Evolutionary conservation across 2,113 vertebrate species (phyloP).

Genomic region (Ameiurus melas): DNA sequence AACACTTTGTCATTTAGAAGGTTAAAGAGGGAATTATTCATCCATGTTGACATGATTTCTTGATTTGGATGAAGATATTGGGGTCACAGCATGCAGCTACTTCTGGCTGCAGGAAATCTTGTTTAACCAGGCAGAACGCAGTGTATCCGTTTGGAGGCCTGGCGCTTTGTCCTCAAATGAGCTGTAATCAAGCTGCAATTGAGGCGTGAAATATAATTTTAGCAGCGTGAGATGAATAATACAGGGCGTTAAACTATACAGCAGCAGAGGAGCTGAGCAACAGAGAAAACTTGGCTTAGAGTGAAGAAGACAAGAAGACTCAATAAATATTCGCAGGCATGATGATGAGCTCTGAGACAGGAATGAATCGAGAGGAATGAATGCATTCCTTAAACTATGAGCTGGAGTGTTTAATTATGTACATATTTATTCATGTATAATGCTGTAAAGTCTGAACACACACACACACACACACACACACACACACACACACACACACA

Average conservation of each 20-base stretch:
- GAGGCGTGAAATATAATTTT: slow-evolving; percentile 56
- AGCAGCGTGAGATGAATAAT: slow-evolving; percentile 58
- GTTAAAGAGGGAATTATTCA: slow-evolving; percentile 14
- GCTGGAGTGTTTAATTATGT: not conserved
- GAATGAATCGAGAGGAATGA: not conserved
- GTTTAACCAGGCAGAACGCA: slow-evolving; percentile 27
- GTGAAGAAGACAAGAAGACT: not conserved
- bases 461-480: no score
- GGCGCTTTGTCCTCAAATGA: slow-evolving; percentile 46
- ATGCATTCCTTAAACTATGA: not conserved
- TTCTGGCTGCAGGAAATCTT: slow-evolving; percentile 26
- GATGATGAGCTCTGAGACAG: not conserved
- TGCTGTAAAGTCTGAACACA: not conserved
- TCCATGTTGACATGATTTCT: slow-evolving; percentile 21
- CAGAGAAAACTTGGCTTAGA: not conserved
- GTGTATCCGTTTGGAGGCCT: slow-evolving; percentile 19
- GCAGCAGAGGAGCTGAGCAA: slow-evolving; percentile 1
- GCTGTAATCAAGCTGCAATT: slow-evolving; percentile 51
- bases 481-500: not conserved
- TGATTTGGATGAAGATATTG: slow-evolving; percentile 19
- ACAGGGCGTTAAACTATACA: slow-evolving; percentile 50
- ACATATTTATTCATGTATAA: slow-evolving; percentile 4
- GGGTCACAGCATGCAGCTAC: slow-evolving; percentile 29
- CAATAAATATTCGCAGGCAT: not conserved
- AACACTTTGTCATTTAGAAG: not conserved